Conservation (phyloP, 2,113 vertebrate species). For the Heterotilapia buettikoferi region DNA sequence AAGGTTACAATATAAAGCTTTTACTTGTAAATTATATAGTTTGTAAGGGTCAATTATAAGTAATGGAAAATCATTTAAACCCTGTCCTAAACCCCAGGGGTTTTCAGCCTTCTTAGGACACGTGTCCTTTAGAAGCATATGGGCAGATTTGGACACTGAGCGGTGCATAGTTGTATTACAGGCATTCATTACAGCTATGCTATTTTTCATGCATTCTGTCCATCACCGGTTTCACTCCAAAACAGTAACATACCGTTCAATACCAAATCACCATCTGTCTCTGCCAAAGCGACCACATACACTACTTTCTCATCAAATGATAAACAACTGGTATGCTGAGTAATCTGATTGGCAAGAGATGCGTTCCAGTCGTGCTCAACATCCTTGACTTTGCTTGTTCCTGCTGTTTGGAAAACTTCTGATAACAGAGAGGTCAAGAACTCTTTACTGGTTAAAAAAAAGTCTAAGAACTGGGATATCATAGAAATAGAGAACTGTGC, state of each 20-base stretch:
- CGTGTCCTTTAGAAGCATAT: neutral
- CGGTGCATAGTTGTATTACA: neutral
- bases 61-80: neutral
- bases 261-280: neutral
- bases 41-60: neutral
- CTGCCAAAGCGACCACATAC: conserved; percentile 19
- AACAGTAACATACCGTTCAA: conserved; percentile 5
- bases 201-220: neutral
- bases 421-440: neutral
- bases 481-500: neutral
- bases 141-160: neutral
- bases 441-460: neutral
- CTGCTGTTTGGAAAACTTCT: neutral
- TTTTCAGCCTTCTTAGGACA: neutral
- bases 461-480: neutral
- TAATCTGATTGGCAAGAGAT: neutral
- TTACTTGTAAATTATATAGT: neutral
- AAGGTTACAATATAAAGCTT: neutral
- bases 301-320: neutral
- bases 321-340: conserved; percentile 3
- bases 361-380: neutral
- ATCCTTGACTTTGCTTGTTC: neutral
- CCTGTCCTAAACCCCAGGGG: neutral
- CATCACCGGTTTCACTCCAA: neutral
- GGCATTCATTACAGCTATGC: neutral